Conservation (phyloP, 2,888 invertebrate species). For the Rhorus exstirpatorius region DNA sequence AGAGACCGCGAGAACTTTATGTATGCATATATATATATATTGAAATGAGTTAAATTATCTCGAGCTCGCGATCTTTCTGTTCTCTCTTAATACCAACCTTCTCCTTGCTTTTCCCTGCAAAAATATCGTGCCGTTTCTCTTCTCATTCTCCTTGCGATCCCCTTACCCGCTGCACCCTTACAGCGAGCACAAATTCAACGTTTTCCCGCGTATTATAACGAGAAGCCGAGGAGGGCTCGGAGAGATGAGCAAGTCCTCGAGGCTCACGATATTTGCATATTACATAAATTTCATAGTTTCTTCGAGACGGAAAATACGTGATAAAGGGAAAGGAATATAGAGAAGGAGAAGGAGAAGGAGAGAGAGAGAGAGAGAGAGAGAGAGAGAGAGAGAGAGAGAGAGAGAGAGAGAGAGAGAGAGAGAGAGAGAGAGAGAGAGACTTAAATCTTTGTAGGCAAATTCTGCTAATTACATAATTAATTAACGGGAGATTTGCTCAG, state of each 20-base stretch:
- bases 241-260: constrained; percentile 36
- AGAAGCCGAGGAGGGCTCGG: constrained; percentile 17
- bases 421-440: constrained; percentile 7
- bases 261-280: constrained; percentile 62
- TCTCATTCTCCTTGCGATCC: constrained; percentile 29
- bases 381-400: not conserved
- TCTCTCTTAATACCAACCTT: constrained; percentile 32
- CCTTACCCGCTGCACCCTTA: not conserved
- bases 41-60: constrained; percentile 63
- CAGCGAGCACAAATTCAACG: constrained; percentile 19
- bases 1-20: constrained; percentile 56
- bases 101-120: too few species aligned
- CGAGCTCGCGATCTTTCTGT: constrained; percentile 54
- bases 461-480: constrained; percentile 63
- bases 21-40: constrained; percentile 16
- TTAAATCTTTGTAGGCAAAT: constrained; percentile 40
- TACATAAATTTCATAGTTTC: constrained; percentile 67
- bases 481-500: constrained; percentile 26
- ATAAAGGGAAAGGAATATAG: constrained; percentile 23
- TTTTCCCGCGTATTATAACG: not conserved
- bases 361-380: not conserved
- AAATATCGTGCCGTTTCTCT: constrained; percentile 36
- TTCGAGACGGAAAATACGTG: constrained; percentile 44
- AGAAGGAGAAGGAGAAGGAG: not conserved
- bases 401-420: not conserved